phyloP scores from a whole-genome alignment of 1,140 invertebrate species.

The Monomorium pharaonis region DNA sequence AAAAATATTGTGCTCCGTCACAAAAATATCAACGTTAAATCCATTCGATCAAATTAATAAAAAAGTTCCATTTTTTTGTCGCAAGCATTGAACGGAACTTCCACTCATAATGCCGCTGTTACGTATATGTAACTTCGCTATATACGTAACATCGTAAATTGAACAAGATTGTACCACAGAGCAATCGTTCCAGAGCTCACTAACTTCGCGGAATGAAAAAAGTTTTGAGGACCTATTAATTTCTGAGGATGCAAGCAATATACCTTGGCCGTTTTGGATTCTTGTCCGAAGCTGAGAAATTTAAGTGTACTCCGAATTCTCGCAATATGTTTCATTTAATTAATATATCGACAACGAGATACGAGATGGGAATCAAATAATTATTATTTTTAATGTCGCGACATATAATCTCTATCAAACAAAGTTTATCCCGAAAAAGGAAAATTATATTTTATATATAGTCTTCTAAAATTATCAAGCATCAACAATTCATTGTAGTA shows the following conservation, averaged over 20 bases:
- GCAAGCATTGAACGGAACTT: background rate
- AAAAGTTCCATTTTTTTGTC: conserved; percentile 11
- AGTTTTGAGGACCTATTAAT: conserved; percentile 21
- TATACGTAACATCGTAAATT: conserved; percentile 34
- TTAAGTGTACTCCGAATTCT: background rate
- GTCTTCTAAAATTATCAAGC: background rate
- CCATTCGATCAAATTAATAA: conserved; percentile 18
- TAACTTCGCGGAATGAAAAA: conserved; percentile 26
- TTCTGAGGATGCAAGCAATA: conserved; percentile 7
- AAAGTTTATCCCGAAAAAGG: background rate
- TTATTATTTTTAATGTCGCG: background rate
- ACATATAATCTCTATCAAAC: background rate
- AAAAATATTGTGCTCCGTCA: background rate
- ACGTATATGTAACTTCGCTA: background rate
- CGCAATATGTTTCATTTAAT: background rate
- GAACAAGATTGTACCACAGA: background rate
- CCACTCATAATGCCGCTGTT: background rate
- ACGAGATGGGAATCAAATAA: background rate
- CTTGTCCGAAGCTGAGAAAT: background rate
- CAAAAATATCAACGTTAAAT: conserved; percentile 12
- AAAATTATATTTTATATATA: background rate
- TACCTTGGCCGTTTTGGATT: background rate
- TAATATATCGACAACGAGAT: background rate
- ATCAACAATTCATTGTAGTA: background rate
- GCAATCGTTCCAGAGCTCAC: background rate